Evolutionary conservation across 2,888 invertebrate genomes (phyloP).

Genomic region (Drosophila peninsularis): DNA sequence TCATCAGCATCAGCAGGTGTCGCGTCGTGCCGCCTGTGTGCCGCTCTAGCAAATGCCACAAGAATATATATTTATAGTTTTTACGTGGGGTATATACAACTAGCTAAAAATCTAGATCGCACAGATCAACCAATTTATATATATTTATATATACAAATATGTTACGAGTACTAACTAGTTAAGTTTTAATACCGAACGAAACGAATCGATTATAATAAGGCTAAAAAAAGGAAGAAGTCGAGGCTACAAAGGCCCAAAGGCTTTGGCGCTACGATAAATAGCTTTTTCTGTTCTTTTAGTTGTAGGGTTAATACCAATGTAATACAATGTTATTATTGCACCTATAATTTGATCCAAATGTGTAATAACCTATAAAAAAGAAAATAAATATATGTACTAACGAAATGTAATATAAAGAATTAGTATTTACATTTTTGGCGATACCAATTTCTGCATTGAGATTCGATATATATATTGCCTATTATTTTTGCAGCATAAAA

Average conservation of each 20-base stretch:
- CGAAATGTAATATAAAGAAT: background rate
- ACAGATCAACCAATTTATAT: slow-evolving; percentile 6
- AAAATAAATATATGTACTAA: slow-evolving; percentile 8
- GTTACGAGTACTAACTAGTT: slow-evolving; percentile 46
- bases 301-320: slow-evolving; percentile 38
- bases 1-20: slow-evolving; percentile 3
- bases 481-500: background rate
- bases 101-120: slow-evolving; percentile 20
- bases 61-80: slow-evolving; percentile 1
- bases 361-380: slow-evolving; percentile 52
- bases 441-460: no score
- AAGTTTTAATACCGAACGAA: slow-evolving; percentile 38
- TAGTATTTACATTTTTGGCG: background rate
- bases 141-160: slow-evolving; percentile 10
- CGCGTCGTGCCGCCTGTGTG: slow-evolving; percentile 46
- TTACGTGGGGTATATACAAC: slow-evolving; percentile 5
- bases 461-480: no score
- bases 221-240: slow-evolving; percentile 7
- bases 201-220: slow-evolving; percentile 26
- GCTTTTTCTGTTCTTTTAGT: slow-evolving; percentile 61
- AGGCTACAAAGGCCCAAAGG: background rate
- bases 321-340: slow-evolving; percentile 49
- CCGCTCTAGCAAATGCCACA: slow-evolving; percentile 42
- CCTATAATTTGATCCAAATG: slow-evolving; percentile 23
- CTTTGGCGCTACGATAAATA: slow-evolving; percentile 48